Base-by-base conservation (phyloP, 2,113 vertebrate genomes). In the Glaucomys volans region DNA sequence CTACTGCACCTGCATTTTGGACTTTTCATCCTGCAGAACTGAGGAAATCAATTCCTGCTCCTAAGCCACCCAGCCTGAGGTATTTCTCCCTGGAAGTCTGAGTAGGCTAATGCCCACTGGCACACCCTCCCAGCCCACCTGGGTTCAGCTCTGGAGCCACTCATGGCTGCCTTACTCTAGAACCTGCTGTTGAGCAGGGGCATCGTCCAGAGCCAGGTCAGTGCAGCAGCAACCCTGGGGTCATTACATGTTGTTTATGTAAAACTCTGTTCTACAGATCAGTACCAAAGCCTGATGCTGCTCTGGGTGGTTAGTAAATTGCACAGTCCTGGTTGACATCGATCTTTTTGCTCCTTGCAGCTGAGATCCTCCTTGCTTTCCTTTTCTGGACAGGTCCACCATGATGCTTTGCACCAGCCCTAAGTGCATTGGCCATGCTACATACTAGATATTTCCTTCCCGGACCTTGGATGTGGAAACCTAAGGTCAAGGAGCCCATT, bases 181-280 rank as follows among this genome's bases (percentile, higher is more conserved):
- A 18, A 40, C 66, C 20, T 7, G 13, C 64, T 30, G 5, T 32
- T 66, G 64, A 32, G 28, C 26, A 12, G 62, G 1, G 24, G 52
- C 26, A 22, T 13, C 64, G 50, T 16, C 71, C 66, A 54, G 37
- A 42, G 5, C 24, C 5, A 1, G 24, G 40, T 4, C 16, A 18
- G 2, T 7, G 24, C 1, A 0, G 17, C 28, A 13, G 8, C 2
- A 16, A 32, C 8, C 35, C 13, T 6, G 24, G 24, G 17, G 22
- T 16, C n/a, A 42, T 35, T 7, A 6, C 35, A 26, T 8, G 35
- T 20, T 13, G 22, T 44, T 37, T 5, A 22, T 8, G 22, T 3
- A 64, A 57, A 26, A 24, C 54, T 42, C 50, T 14, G 2, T 17
- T 75, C 12, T 9, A 17, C 66, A 75, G 66, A 44, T 28, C 30